Evolutionary conservation across 2,797 vertebrate species (phyloP), one percentile per base, ranked within the genome.

Genomic region (Megaceryle alcyon): DNA sequence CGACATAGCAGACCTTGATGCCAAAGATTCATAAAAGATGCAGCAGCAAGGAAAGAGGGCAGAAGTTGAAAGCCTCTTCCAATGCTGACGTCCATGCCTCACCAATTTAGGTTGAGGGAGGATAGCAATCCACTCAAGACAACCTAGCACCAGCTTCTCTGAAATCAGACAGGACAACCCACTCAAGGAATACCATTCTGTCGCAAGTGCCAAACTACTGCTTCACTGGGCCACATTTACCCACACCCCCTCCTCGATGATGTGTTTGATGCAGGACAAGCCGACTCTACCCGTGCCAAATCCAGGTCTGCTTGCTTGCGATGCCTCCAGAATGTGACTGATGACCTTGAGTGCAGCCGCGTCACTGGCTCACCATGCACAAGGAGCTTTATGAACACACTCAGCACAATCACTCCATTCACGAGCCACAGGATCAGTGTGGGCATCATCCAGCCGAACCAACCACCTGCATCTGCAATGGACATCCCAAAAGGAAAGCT

Each of bases 281-380:
- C 26, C 77, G 53, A 60, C 70, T 87, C 97, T 95, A 99, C 99
- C 98, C 99, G 98, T 92, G 98, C 98, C 19, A 99, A 98, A 94
- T 99, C 99, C 71, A 99, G 95, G 95, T 99, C 99, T 0, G 99
- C 99, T 78, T 99, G 99, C 90, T 99, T 99, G 95, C 99, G 98
- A 93, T 99, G 99, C 88, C 99, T 98, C 99, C 99, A 99, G 98
- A 99, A 99, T 2, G 98, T 98, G 85, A 99, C 99, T 0, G 99
- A 99, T 1, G 99, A 99, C 13, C 99, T 99, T 0, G 99, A 99
- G 95, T 99, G 99, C 16, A 99, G 98, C 19, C 98, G 98, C 12
- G 99, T 99, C 92, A 99, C 98, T 0, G 99, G 99, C 91, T 99
- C 99, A 96, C 99, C 99, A 0, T 99, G 98, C 97, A 99, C 99